Base-by-base conservation (phyloP, 2,888 invertebrate genomes). In the Spisula solida region DNA sequence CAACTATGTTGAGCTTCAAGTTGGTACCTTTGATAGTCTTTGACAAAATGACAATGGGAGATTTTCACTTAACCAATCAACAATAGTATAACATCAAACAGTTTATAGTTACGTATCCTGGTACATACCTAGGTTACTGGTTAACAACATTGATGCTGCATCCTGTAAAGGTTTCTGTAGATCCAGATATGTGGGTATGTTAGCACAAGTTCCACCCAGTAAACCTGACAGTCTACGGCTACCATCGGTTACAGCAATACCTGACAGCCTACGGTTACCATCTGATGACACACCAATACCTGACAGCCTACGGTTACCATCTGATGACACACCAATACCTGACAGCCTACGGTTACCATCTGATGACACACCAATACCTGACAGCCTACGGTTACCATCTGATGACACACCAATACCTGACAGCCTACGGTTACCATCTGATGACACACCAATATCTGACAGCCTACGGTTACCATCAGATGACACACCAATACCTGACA, bases 261-360 rank as follows among this genome's bases (percentile, higher is more conserved):
- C 81, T 14, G 86, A 86, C 41, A 16, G 81, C 81, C 86, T 86
- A 25, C 78, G 41, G 41, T 41, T 41, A 5, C 41, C 41, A 41
- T 41, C 41, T 2, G 41, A 41, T 41, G 41, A 31, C 18, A 66
- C 31, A 51, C 16, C 66, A 31, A 60, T 81, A 48, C 86, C 81
- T n/a, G 86, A 86, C 41, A 16, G 81, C 81, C 86, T 86, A 25
- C 78, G 41, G 41, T 41, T 41, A 5, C 41, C 41, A 41, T 41
- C 41, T 2, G 41, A 41, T 41, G 41, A n/a, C n/a, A n/a, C n/a
- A n/a, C n/a, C n/a, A n/a, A n/a, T n/a, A 31, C 80, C 66, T 18
- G 81, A 66, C n/a, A 29, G 18, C 18, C 80, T 51, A 31, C 29
- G 81, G 31, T 51, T 81, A 29, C 31, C 34, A 82, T 51, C 56